Evolutionary conservation across 1,140 invertebrate species (phyloP).

Genomic region (Leptoteleia sp.): DNA sequence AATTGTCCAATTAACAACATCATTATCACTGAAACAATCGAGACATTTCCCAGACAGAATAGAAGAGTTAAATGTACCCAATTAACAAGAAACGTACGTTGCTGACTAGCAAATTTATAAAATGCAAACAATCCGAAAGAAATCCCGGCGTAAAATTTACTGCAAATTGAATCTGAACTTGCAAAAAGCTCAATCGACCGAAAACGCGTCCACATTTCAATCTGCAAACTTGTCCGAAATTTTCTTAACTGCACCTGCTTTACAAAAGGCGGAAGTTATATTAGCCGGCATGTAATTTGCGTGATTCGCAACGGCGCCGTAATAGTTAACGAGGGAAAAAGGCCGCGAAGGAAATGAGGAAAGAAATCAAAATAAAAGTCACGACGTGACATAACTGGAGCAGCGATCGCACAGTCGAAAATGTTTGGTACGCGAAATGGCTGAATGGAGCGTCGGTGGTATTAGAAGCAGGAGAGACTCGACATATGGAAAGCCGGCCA

Average conservation of each 20-base stretch:
- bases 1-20: too few species aligned
- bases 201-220: neutral
- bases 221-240: slow-evolving; percentile 1
- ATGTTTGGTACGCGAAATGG: too few species aligned
- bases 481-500: slow-evolving; percentile 57
- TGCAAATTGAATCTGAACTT: neutral
- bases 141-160: neutral
- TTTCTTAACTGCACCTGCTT: slow-evolving; percentile 4
- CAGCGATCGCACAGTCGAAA: too few species aligned
- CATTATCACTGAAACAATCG: too few species aligned
- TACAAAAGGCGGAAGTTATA: slow-evolving; percentile 13
- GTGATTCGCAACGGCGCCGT: slow-evolving; percentile 11
- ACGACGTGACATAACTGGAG: slow-evolving; percentile 46
- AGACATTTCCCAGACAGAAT: too few species aligned
- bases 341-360: neutral
- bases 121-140: too few species aligned
- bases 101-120: too few species aligned
- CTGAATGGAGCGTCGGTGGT: slow-evolving; percentile 26
- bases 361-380: slow-evolving; percentile 30
- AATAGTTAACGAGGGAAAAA: slow-evolving; percentile 12
- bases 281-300: slow-evolving; percentile 9
- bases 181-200: neutral
- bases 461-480: slow-evolving; percentile 42
- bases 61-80: too few species aligned
- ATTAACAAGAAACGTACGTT: too few species aligned